Evolutionary conservation across 2,113 vertebrate species (phyloP).

Genomic region (Mionectes macconnelli): DNA sequence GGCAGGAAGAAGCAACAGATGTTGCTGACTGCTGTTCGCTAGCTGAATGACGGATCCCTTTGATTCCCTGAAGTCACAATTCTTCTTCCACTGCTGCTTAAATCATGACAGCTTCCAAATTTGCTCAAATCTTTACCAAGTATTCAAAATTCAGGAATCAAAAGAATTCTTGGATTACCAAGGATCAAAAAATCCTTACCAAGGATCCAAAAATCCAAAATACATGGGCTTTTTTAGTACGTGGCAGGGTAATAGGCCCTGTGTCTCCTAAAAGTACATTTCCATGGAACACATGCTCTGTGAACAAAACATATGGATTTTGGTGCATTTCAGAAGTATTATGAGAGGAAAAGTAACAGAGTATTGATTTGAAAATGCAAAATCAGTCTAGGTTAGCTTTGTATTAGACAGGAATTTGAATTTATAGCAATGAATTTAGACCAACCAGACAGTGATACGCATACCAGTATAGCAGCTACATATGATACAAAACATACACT

Average conservation of each 20-base stretch:
- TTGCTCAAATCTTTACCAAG: neutral
- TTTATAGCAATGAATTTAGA: neutral
- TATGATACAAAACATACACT: neutral
- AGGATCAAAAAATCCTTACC: neutral
- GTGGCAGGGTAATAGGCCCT: accelerated
- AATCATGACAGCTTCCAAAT: neutral
- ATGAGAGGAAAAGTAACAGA: neutral
- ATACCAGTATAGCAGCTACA: neutral
- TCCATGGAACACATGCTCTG: accelerated
- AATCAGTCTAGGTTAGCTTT: neutral
- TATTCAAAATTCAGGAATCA: neutral
- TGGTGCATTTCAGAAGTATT: neutral
- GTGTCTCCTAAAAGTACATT: neutral
- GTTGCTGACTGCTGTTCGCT: neutral
- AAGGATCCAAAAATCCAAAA: neutral
- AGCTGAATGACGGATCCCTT: neutral
- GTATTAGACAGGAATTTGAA: neutral
- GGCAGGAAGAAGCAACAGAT: neutral
- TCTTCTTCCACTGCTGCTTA: neutral
- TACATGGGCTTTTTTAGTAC: neutral
- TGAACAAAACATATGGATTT: accelerated
- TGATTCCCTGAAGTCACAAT: accelerated
- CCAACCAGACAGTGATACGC: neutral
- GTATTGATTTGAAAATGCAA: neutral
- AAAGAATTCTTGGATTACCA: neutral